Evolutionary conservation across 1,140 invertebrate species (phyloP), one percentile per base, ranked within the genome.

Genomic region (Magallana angulata): DNA sequence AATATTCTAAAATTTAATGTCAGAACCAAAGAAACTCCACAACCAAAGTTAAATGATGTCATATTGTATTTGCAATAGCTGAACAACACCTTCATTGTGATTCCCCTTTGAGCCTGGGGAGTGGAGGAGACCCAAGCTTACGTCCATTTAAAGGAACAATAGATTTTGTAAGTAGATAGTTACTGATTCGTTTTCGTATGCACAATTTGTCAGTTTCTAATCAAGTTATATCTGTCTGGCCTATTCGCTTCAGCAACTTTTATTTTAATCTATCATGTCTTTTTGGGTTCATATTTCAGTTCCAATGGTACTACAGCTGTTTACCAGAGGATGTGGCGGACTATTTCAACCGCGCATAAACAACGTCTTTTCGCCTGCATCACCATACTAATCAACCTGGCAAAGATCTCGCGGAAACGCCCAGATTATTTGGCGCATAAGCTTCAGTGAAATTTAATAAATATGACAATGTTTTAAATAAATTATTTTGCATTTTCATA

Each of bases 241-340:
- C 5, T 2, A 4, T 48, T 48, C 2, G 36, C 36, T 48, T 48
- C 5, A 4, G 36, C 36, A 48, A 48, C 36, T 48, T 48, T 48
- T 48, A 48, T 48, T 5, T 48, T 48, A 48, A 48, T 2, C 36
- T 48, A 48, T 48, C 36, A 48, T 48, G 36, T 48, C 36, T 48
- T 48, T 36, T 76, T 76, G 24, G 7, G 9, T 3, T 24, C 9
- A 12, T 12, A 30, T 76, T 76, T 48, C 36, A 76, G 68, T 76
- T 76, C 24, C 68, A 76, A 30, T 76, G 68, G 68, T 76, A 30
- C 68, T 76, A 76, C 24, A 76, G 24, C 18, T 76, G 68, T 30
- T 30, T 76, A 30, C 68, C 68, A 11, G 68, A 18, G 3, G 68
- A 76, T 76, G 68, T 76, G 12, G 30, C 36, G 24, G 68, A 76